Base-by-base conservation (phyloP, 2,888 invertebrate genomes). In the Xylocampa areola region DNA sequence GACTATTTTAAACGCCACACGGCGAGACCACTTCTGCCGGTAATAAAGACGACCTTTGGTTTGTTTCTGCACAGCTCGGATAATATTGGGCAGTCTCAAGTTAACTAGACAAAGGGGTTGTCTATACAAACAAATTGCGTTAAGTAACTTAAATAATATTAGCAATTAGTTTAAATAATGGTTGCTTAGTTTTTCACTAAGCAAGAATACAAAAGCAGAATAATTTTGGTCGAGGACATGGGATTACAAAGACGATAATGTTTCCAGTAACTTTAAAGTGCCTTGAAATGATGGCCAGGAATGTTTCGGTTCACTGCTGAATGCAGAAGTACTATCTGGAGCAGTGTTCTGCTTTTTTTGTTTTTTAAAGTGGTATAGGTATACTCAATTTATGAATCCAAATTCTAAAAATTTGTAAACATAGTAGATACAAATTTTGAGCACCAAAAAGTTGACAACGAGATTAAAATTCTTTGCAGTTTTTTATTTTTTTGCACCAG, bases 11-110 rank as follows among this genome's bases (percentile, higher is more conserved):
- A 54, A 55, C 50, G 51, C 47, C 55, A 65, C 43, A 61, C 27
- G 29, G 33, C 29, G 32, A 51, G 55, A 63, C 14, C 23, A 63
- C 57, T 50, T 41, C 50, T 49, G 51, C 48, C 17, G 29, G 43
- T 60, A 48, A 67, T 53, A 58, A 62, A 62, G 43, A 39, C 19
- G 67, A 63, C 70, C 70, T 73, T 45, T 54, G 27, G 13, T 41
- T 36, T 2, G 27, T 40, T 61, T 35, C 32, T 32, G n/a, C 35
- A 27, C 40, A 45, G 39, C 8, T 58, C 33, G 50, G 29, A 33
- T 37, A 39, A 39, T 11, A 29, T 4, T 27, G 17, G 1, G 43
- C 35, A 41, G 41, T 41, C 41, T 32, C 27, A 40, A 47, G 36
- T 54, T 63, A 23, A 16, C 29, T 23, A 32, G 25, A 58, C 43